Conservation (phyloP, 64 coral and sea anemone species). For the Montipora capricornis region DNA sequence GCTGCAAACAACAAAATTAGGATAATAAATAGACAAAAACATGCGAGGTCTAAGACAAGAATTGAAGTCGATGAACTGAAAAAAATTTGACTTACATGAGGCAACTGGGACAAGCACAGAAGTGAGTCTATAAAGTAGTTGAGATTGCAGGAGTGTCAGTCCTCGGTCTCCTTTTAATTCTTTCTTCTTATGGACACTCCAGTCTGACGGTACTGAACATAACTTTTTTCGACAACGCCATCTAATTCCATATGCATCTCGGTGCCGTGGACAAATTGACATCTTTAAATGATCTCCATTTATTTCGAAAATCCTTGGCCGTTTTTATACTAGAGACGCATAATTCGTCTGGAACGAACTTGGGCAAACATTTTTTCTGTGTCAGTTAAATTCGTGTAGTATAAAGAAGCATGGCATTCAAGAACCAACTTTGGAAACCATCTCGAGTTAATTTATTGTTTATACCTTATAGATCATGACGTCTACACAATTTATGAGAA, state of each 20-base stretch:
- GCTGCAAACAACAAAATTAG: not conserved
- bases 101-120: conserved; percentile 38
- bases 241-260: conserved; percentile 30
- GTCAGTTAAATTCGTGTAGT: too few species aligned
- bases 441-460: not conserved
- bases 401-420: too few species aligned
- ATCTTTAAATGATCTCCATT: not conserved
- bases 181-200: conserved; percentile 8
- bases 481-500: not conserved
- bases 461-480: not conserved
- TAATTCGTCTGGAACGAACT: not conserved
- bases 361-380: too few species aligned
- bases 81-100: conserved; percentile 23
- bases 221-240: conserved; percentile 15
- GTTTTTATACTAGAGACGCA: not conserved
- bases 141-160: not conserved
- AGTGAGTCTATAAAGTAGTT: conserved; percentile 11
- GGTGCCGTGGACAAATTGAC: conserved; percentile 28
- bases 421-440: too few species aligned
- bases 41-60: not conserved
- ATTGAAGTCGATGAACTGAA: not conserved
- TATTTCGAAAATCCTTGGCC: not conserved
- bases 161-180: conserved; percentile 13
- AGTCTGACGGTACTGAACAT: conserved; percentile 27
- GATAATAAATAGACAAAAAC: not conserved